A percentile compares a stretch with the other conserved stretches of the same genome.
Conservation (phyloP, 2,888 invertebrate genomes). For the Harmothoe impar region DNA sequence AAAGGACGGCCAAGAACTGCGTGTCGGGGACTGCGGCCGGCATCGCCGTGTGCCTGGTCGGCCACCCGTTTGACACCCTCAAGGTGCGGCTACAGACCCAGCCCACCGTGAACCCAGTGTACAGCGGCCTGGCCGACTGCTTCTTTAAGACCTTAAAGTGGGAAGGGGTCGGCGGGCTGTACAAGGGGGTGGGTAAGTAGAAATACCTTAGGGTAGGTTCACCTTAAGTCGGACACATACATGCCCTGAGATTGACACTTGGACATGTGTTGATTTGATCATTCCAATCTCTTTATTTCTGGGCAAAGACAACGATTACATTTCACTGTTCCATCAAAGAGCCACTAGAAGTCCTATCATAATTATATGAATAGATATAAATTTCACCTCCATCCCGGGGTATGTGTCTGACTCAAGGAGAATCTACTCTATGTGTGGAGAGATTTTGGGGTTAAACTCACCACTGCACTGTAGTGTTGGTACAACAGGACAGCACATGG, state of each 20-base stretch:
- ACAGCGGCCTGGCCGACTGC: conserved; percentile 71
- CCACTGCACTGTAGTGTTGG: too few relatives aligned
- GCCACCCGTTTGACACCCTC: conserved; percentile 73
- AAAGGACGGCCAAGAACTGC: conserved; percentile 69
- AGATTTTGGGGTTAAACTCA: too few relatives aligned
- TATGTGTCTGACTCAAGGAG: too few relatives aligned
- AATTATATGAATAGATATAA: too few relatives aligned
- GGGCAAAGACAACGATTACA: background rate
- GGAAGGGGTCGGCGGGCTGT: conserved; percentile 72
- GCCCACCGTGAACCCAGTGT: conserved; percentile 70
- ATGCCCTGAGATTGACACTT: background rate
- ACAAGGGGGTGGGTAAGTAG: conserved; percentile 72
- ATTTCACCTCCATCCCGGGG: too few relatives aligned
- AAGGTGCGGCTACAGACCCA: conserved; percentile 72
- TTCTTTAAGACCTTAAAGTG: conserved; percentile 72
- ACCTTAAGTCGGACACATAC: too few relatives aligned
- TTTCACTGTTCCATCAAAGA: too few relatives aligned
- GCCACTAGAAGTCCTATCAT: too few relatives aligned
- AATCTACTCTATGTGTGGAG: too few relatives aligned
- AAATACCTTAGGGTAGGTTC: too few relatives aligned
- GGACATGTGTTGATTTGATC: background rate
- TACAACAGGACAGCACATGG: too few relatives aligned
- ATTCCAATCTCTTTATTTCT: background rate
- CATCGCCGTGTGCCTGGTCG: conserved; percentile 70
- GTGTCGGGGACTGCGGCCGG: conserved; percentile 70